Percentiles rank a stretch among this genome's conserved stretches.
Evolutionary conservation across 2,797 vertebrate species (phyloP).

Genomic region (Ibycter americanus): DNA sequence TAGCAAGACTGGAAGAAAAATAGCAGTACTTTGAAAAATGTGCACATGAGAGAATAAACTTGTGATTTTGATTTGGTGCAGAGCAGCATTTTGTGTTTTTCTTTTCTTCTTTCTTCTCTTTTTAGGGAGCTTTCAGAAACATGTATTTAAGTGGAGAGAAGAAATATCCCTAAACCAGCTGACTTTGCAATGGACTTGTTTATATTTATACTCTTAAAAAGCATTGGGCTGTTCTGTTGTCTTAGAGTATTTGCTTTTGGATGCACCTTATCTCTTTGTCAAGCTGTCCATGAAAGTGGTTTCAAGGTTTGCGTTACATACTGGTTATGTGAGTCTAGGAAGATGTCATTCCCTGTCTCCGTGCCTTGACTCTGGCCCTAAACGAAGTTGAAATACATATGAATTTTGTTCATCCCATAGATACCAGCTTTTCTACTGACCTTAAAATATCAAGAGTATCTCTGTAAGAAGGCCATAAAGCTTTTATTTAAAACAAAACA

Average conservation of each 20-base stretch:
- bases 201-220: neutral
- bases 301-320: neutral
- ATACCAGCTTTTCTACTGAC: neutral
- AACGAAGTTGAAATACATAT: neutral
- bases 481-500: neutral
- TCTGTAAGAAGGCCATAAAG: neutral
- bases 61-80: neutral
- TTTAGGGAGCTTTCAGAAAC: neutral
- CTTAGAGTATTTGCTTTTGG: neutral
- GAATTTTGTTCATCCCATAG: neutral
- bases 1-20: neutral
- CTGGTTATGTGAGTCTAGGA: neutral
- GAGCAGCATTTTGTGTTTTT: neutral
- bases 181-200: neutral
- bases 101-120: neutral
- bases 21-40: neutral
- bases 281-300: neutral
- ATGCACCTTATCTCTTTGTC: neutral
- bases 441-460: neutral
- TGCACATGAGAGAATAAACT: neutral
- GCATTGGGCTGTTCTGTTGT: neutral
- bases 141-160: neutral
- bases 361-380: neutral
- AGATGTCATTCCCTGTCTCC: neutral
- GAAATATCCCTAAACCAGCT: neutral